Percentiles rank a stretch among this genome's conserved stretches.
Conservation (phyloP, 2,888 invertebrate species). For the Dryobota labecula region DNA sequence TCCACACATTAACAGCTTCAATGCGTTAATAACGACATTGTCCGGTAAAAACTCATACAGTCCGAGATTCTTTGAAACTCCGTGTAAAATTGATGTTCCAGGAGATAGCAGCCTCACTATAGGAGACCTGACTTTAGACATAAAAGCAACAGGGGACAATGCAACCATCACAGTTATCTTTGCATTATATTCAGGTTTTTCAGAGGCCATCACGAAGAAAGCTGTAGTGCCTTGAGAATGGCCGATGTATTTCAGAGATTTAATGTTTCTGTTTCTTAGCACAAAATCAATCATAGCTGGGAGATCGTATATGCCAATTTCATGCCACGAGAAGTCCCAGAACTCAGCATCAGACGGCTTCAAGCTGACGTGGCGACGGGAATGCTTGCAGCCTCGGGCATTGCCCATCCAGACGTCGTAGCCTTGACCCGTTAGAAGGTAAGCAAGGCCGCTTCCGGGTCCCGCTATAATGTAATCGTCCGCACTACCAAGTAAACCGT, state of each 20-base stretch:
- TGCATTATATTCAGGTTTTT: slow-evolving; percentile 88
- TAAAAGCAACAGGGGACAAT: slow-evolving; percentile 91
- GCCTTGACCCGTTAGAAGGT: slow-evolving; percentile 90
- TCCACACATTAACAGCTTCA: slow-evolving; percentile 85
- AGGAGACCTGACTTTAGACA: slow-evolving; percentile 81
- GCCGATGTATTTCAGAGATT: slow-evolving; percentile 91
- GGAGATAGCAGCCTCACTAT: slow-evolving; percentile 76
- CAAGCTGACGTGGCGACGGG: slow-evolving; percentile 87
- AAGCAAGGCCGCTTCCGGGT: slow-evolving; percentile 78
- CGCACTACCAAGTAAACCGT: slow-evolving; percentile 80
- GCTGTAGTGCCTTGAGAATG: slow-evolving; percentile 93
- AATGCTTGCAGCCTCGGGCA: slow-evolving; percentile 93
- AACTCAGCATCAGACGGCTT: slow-evolving; percentile 84
- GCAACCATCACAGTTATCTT: slow-evolving; percentile 90
- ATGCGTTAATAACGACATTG: slow-evolving; percentile 82
- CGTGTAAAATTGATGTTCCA: slow-evolving; percentile 71
- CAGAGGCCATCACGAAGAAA: slow-evolving; percentile 90
- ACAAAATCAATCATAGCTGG: slow-evolving; percentile 95
- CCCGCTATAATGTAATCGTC: slow-evolving; percentile 82
- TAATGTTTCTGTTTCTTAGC: slow-evolving; percentile 85
- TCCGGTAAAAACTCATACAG: slow-evolving; percentile 92
- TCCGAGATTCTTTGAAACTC: slow-evolving; percentile 82
- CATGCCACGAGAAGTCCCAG: slow-evolving; percentile 95
- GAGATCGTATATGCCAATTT: slow-evolving; percentile 94
- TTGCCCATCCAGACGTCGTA: slow-evolving; percentile 96